phyloP scores from a whole-genome alignment of 2,888 invertebrate species.

The Myopa tessellatipennis region DNA sequence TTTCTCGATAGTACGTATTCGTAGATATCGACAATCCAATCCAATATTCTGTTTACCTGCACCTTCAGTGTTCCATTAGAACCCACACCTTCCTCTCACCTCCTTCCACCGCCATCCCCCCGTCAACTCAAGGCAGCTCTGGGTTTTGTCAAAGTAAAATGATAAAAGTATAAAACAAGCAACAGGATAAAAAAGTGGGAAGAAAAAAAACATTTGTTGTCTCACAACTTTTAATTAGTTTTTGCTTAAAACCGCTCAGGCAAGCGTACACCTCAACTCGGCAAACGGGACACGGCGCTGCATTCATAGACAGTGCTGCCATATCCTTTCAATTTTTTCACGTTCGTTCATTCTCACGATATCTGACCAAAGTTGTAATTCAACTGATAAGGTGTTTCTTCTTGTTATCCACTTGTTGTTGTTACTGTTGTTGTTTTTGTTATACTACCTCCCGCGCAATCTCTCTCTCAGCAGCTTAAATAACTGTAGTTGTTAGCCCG shows the following conservation, averaged over 20 bases:
- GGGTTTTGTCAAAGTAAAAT: conserved; percentile 52
- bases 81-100: background rate
- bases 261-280: background rate
- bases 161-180: conserved; percentile 51
- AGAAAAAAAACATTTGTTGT: conserved; percentile 60
- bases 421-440: conserved; percentile 30
- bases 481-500: background rate
- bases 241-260: conserved; percentile 62
- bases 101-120: background rate
- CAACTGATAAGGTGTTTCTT: conserved; percentile 34
- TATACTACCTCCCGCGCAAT: background rate
- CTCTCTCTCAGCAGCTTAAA: background rate
- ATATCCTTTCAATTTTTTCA: conserved; percentile 30
- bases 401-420: conserved; percentile 31
- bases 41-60: background rate
- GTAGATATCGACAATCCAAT: background rate
- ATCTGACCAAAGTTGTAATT: conserved; percentile 42
- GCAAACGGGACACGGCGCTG: background rate
- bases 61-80: background rate
- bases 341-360: conserved; percentile 37
- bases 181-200: conserved; percentile 35
- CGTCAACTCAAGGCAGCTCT: conserved; percentile 6
- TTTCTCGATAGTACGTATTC: background rate
- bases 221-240: conserved; percentile 69
- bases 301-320: conserved; percentile 32